Conservation (phyloP, 2,797 vertebrate species). For the Manis crassicaudata region DNA sequence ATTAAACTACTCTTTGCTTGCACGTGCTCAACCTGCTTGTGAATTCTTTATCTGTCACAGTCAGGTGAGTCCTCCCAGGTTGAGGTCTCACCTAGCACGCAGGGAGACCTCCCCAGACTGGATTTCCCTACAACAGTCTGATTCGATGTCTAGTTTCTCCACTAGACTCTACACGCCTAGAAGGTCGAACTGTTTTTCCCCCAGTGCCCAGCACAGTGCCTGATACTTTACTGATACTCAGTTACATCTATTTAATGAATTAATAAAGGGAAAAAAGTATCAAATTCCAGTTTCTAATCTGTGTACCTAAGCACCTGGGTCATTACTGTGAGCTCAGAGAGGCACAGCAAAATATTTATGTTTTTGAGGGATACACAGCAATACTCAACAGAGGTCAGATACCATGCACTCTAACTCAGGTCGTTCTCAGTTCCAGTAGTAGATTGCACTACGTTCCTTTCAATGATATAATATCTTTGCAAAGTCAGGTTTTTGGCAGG, state of each 20-base stretch:
- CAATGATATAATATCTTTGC: neutral
- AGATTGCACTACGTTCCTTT: neutral
- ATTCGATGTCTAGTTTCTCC: neutral
- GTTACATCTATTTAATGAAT: neutral
- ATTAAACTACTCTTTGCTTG: too few species aligned
- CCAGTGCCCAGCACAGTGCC: neutral
- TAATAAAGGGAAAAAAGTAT: neutral
- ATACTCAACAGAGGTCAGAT: neutral
- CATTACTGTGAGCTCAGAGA: neutral
- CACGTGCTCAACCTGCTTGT: too few species aligned
- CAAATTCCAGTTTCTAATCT: neutral
- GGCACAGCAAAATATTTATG: neutral
- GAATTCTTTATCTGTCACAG: too few species aligned
- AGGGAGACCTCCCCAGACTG: too few species aligned
- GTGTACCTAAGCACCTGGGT: neutral
- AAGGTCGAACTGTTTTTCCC: neutral
- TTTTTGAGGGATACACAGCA: neutral
- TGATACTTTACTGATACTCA: neutral
- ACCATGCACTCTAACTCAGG: rapidly evolving
- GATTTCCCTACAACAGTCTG: neutral
- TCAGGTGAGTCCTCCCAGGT: too few species aligned
- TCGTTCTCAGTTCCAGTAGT: neutral
- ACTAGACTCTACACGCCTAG: rapidly evolving
- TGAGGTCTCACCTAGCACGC: too few species aligned
- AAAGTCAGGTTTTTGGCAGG: neutral